Percentiles rank a stretch among this genome's conserved stretches.
phyloP scores from a whole-genome alignment of 2,113 vertebrate species.

The Calypte anna region DNA sequence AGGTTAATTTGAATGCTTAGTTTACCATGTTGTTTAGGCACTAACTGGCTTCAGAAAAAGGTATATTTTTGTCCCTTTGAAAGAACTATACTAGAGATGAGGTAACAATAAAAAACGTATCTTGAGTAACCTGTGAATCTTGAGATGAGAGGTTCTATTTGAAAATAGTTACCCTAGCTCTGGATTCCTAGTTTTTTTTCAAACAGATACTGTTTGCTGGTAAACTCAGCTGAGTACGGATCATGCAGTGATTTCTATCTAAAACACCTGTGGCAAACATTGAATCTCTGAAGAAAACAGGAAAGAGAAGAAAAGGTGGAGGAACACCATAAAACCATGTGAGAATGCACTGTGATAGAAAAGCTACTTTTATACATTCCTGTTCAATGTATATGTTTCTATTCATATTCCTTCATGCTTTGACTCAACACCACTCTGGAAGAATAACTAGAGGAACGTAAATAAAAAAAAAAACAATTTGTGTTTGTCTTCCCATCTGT shows the following conservation, averaged over 20 bases:
- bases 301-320: not conserved
- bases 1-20: not conserved
- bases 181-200: not conserved
- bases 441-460: not conserved
- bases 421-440: not conserved
- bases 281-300: not conserved
- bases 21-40: not conserved
- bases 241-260: not conserved
- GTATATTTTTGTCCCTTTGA: not conserved
- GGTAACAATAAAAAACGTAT: not conserved
- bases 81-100: not conserved
- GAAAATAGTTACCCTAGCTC: not conserved
- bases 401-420: not conserved
- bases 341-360: not conserved
- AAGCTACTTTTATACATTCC: not conserved
- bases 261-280: not conserved
- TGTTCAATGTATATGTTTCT: not conserved
- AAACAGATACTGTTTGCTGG: fast-evolving
- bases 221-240: not conserved
- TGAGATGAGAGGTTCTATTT: not conserved
- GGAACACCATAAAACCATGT: not conserved
- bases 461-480: not conserved
- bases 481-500: not conserved
- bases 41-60: not conserved
- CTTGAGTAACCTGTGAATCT: not conserved